A percentile compares a stretch with the other conserved stretches of the same genome.
phyloP scores from a whole-genome alignment of 2,113 vertebrate species.

The Cisticola juncidis region DNA sequence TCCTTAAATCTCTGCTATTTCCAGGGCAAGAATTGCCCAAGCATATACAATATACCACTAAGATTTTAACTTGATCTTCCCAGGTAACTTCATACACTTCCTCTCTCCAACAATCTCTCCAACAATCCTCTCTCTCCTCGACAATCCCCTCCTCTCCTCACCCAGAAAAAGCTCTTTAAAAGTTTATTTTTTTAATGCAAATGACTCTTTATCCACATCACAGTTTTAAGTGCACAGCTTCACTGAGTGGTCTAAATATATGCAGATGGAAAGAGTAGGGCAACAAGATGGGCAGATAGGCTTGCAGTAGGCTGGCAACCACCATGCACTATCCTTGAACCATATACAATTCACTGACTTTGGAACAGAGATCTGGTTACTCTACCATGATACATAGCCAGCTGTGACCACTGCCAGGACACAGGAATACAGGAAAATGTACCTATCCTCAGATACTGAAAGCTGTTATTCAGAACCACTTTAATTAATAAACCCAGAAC shows the following conservation, averaged over 20 bases:
- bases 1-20: background rate
- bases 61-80: background rate
- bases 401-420: background rate
- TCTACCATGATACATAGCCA: background rate
- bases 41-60: background rate
- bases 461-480: background rate
- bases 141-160: fast-evolving
- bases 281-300: background rate
- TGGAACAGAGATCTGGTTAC: background rate
- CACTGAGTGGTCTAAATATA: background rate
- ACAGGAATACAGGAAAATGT: background rate
- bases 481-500: background rate
- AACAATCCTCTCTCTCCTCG: background rate
- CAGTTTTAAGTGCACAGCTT: background rate
- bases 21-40: background rate
- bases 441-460: background rate
- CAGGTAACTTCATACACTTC: background rate
- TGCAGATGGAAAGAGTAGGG: background rate
- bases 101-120: background rate
- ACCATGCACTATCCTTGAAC: background rate
- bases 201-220: background rate
- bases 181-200: background rate
- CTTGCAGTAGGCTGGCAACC: background rate
- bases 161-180: background rate
- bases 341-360: background rate